Evolutionary conservation across 1,140 invertebrate genomes (phyloP).

Genomic region (Procambarus virginalis): DNA sequence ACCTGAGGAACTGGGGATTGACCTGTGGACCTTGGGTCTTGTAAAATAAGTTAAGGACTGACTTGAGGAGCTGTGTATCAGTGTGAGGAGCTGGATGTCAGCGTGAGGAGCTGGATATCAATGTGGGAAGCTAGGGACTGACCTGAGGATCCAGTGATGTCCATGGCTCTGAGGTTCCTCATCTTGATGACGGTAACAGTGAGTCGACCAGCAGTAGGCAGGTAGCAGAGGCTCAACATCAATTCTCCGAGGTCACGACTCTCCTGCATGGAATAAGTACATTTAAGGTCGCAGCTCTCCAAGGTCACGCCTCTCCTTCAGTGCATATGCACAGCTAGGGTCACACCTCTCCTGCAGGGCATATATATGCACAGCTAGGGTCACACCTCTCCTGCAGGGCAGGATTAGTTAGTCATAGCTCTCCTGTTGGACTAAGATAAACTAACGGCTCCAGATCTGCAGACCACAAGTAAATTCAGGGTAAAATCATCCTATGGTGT

Average conservation of each 20-base stretch:
- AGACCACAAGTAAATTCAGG: too few relatives aligned
- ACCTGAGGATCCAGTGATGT: slow-evolving; percentile 87
- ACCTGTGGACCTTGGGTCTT: slow-evolving; percentile 82
- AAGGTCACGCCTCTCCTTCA: not conserved
- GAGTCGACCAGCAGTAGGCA: slow-evolving; percentile 84
- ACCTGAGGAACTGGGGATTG: slow-evolving; percentile 82
- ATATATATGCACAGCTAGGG: too few relatives aligned
- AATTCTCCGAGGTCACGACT: slow-evolving; percentile 84
- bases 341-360: too few relatives aligned
- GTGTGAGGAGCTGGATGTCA: too few relatives aligned
- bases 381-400: too few relatives aligned
- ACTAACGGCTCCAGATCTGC: too few relatives aligned
- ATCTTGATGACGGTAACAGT: slow-evolving; percentile 87
- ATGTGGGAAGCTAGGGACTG: slow-evolving; percentile 82
- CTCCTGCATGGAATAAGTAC: slow-evolving; percentile 77
- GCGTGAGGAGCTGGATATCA: slow-evolving; percentile 79
- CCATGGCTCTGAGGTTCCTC: slow-evolving; percentile 86
- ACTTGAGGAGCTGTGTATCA: slow-evolving; percentile 36
- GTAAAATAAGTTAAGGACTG: not conserved
- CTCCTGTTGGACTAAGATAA: not conserved
- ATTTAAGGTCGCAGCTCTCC: not conserved
- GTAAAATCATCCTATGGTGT: too few relatives aligned
- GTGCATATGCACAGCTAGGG: too few relatives aligned
- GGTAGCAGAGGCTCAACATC: slow-evolving; percentile 85
- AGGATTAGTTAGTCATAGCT: too few relatives aligned